A percentile compares a stretch with the other conserved stretches of the same genome.
phyloP scores from a whole-genome alignment of 2,888 invertebrate genomes.

The Gymnoscelis rufifasciata region DNA sequence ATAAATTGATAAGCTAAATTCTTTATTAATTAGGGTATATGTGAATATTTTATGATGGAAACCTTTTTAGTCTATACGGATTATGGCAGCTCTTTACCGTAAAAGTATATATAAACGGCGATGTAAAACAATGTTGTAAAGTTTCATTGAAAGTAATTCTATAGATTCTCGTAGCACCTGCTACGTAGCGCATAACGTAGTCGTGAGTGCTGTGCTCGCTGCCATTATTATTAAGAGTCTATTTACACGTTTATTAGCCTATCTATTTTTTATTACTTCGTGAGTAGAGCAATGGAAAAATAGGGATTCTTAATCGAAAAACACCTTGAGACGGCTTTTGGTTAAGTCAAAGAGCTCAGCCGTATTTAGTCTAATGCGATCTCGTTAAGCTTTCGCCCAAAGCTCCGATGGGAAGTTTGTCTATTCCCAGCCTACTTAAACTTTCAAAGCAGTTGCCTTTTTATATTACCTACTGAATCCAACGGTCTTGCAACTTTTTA shows the following conservation, averaged over 20 bases:
- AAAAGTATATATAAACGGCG: background rate
- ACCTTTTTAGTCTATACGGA: slow-evolving; percentile 2
- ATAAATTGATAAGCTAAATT: slow-evolving; percentile 15
- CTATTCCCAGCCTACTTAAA: slow-evolving; percentile 13
- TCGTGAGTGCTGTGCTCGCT: slow-evolving; percentile 29
- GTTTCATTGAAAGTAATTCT: slow-evolving; percentile 42
- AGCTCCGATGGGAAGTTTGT: slow-evolving; percentile 5
- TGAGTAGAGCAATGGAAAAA: background rate
- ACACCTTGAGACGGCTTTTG: slow-evolving; percentile 8
- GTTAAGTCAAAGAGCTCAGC: slow-evolving; percentile 15
- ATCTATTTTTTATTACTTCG: background rate
- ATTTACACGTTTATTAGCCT: slow-evolving; percentile 10
- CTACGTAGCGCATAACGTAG: slow-evolving; percentile 34
- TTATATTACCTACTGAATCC: slow-evolving; percentile 12
- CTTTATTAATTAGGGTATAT: slow-evolving; percentile 12
- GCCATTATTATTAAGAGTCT: slow-evolving; percentile 29
- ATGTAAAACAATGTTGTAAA: slow-evolving; percentile 28
- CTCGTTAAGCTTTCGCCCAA: slow-evolving; percentile 12
- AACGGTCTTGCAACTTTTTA: no score
- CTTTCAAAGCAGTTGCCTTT: slow-evolving; percentile 9
- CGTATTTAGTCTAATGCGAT: slow-evolving; percentile 20
- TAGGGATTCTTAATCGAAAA: background rate
- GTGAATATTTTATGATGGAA: slow-evolving; percentile 12
- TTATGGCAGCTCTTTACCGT: slow-evolving; percentile 1
- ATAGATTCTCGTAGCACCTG: slow-evolving; percentile 46